Conservation (phyloP, 2,797 vertebrate genomes). For the Phylloscopus collybita region DNA sequence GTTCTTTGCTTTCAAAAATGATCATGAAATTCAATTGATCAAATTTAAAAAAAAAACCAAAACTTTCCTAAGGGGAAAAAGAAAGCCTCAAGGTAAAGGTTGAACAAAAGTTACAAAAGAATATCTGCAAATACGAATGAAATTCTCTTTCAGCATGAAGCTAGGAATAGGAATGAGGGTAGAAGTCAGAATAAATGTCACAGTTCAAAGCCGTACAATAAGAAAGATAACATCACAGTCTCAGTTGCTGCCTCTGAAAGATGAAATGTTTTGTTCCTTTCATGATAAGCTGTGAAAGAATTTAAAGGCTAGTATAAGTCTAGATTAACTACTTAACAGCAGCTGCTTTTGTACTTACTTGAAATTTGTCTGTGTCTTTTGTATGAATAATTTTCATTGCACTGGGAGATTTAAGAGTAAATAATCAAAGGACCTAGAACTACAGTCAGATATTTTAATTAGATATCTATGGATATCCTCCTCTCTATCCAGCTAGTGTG, state of each 20-base stretch:
- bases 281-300: not conserved
- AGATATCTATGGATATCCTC: not conserved
- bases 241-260: constrained; percentile 40
- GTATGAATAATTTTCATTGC: not conserved
- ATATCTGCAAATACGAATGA: constrained; percentile 69
- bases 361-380: not conserved
- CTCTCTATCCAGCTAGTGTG: not conserved
- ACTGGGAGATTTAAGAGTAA: not conserved
- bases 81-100: constrained; percentile 62
- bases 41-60: not conserved
- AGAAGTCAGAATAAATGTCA: constrained; percentile 74
- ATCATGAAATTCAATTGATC: constrained; percentile 55
- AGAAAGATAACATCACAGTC: constrained; percentile 56
- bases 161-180: constrained; percentile 49
- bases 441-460: not conserved
- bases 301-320: not conserved
- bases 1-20: constrained; percentile 46
- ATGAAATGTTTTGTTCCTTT: constrained; percentile 42
- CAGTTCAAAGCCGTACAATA: constrained; percentile 47
- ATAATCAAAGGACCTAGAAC: not conserved
- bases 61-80: constrained; percentile 40
- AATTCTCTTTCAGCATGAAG: constrained; percentile 52
- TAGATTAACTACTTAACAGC: not conserved
- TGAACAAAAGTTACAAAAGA: constrained; percentile 66
- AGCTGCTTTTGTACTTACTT: not conserved